Base-by-base conservation (phyloP, 2,888 invertebrate genomes). In the Asteroscopus sphinx region DNA sequence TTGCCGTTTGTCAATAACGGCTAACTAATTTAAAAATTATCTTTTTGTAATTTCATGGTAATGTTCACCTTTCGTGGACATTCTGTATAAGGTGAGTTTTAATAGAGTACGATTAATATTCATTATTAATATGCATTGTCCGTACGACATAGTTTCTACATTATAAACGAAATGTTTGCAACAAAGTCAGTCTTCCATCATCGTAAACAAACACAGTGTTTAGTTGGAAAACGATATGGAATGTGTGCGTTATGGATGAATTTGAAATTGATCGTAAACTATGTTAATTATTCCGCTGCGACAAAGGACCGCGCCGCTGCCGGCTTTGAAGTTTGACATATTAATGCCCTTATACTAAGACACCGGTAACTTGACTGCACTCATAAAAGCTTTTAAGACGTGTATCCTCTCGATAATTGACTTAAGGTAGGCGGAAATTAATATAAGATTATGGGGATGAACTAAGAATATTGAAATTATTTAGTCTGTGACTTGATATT, bases 251-350 rank as follows among this genome's bases (percentile, higher is more conserved):
- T 56, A 68, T 51, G 15, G 45, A 55, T 54, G 40, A 52, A 64
- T 61, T 52, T 11, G 9, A 54, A 75, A 64, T 60, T 56, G 60
- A 61, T 64, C 53, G 52, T 61, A 61, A 75, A 72, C 61, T 75
- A 55, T 58, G 58, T 68, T 72, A 64, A 72, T 73, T 64, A 71
- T 68, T 68, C 68, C 26, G 16, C 21, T 47, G 52, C 45, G 57
- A 72, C 68, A 62, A 62, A 68, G 69, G 61, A 68, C 53, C 52
- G 56, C 52, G 49, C 45, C 52, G 39, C 44, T 42, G 32, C 52
- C 54, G 70, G 49, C 60, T 61, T 63, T 49, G 58, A 58, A 66
- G 67, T 75, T 73, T 59, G 53, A 60, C 53, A 58, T 73, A 64
- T 62, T 70, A 76, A 73, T 66, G 57, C 51, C 44, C 52, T 57